A percentile compares a stretch with the other conserved stretches of the same genome.
Evolutionary conservation across 64 coral and sea anemone genomes (phyloP).

Genomic region (Pocillopora damicornis): DNA sequence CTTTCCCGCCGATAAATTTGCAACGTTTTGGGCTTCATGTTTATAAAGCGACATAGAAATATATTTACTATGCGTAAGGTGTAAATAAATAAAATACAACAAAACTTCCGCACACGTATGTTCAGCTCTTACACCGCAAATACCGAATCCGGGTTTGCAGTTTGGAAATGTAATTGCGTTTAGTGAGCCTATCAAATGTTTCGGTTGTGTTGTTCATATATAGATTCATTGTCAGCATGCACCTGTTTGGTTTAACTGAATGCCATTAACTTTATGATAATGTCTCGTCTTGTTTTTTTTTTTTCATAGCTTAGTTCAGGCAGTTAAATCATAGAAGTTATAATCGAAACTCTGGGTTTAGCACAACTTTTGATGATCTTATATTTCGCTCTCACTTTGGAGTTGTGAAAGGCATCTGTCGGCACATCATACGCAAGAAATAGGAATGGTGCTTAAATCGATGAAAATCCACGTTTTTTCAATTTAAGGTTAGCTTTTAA

Average conservation of each 20-base stretch:
- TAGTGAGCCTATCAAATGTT: no score
- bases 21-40: no score
- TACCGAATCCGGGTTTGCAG: no score
- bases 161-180: no score
- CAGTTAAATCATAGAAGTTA: slow-evolving; percentile 13
- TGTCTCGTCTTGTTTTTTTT: neutral
- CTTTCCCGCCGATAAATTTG: no score
- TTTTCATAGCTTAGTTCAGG: neutral
- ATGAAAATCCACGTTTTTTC: neutral
- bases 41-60: no score
- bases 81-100: no score
- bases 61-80: no score
- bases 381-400: neutral
- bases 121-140: no score
- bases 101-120: no score
- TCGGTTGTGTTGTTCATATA: neutral
- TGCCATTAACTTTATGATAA: slow-evolving; percentile 9
- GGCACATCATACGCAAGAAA: neutral
- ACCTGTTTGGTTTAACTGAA: slow-evolving; percentile 3
- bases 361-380: neutral
- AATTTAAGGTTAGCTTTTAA: neutral
- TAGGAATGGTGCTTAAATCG: neutral
- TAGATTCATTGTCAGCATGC: neutral
- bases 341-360: neutral
- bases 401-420: neutral